phyloP scores from a whole-genome alignment of 30 jellyfish, hydroid and myxozoan species.

The Cassiopea andromeda region DNA sequence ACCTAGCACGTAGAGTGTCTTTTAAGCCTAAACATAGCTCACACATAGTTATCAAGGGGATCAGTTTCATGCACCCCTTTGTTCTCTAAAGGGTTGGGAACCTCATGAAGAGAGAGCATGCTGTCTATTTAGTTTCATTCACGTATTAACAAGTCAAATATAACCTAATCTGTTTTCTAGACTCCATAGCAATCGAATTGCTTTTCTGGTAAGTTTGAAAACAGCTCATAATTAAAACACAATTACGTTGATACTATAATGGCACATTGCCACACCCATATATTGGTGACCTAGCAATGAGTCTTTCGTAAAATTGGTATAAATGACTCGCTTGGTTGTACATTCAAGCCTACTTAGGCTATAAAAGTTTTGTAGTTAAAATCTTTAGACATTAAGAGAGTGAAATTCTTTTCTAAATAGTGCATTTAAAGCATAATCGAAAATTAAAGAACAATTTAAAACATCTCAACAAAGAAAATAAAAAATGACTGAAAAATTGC shows the following conservation, averaged over 20 bases:
- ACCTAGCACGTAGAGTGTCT: constrained; percentile 18
- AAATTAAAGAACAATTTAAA: no score
- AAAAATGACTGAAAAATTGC: no score
- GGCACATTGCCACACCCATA: neutral
- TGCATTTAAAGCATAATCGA: no score
- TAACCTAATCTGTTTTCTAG: no score
- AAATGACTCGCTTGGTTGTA: no score
- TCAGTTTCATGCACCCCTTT: constrained; percentile 54
- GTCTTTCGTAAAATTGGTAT: no score
- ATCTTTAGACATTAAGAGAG: no score
- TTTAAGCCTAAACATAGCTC: constrained; percentile 47
- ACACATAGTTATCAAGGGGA: constrained; percentile 28
- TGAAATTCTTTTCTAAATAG: no score
- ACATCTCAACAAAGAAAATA: no score
- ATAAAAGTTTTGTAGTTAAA: no score
- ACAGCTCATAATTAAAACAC: neutral
- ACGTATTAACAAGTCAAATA: neutral
- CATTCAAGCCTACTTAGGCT: no score
- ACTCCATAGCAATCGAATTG: no score
- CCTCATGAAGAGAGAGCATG: constrained; percentile 38
- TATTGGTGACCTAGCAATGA: neutral
- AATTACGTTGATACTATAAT: neutral
- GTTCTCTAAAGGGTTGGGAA: constrained; percentile 58
- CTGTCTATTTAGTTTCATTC: neutral
- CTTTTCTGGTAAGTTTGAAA: neutral